Base-by-base conservation (phyloP, 2,888 invertebrate species). In the Holacanthella duospinosa region DNA sequence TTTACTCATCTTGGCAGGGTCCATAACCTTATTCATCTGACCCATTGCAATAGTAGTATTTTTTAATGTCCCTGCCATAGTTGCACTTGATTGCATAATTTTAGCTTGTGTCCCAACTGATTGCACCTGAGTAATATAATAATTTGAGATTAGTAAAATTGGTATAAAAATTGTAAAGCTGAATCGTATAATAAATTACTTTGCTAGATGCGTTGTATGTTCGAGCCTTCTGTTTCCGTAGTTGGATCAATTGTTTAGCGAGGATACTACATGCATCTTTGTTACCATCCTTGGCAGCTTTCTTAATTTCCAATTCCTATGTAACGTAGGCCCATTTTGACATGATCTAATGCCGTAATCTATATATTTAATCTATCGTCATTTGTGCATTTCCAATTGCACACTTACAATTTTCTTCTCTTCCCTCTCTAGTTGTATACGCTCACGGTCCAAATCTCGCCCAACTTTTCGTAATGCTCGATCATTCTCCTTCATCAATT, bases 41-140 rank as follows among this genome's bases (percentile, higher is more conserved):
- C 84, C 84, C 93, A 95, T 93, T 0, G 93, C 88, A 79, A 89
- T 87, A 1, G 92, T 86, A 0, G 93, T 90, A 21, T 9, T 48
- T 48, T 48, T 48, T n/a, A 57, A 16, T 0, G 92, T 91, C 64
- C 85, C 85, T 0, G 92, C 88, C 75, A 94, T 82, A 36, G 89
- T 90, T 68, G 87, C 83, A 77, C 92, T 93, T 0, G 93, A 89
- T 24, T 88, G 87, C 88, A 94, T 93, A 24, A 88, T 82, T 79
- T 92, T 93, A 74, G 91, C 88, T 73, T 92, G 90, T 60, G 86
- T 84, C 68, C 89, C 86, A 55, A 94, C 85, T n/a, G 84, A 81
- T 67, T 80, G 78, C 71, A 88, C 84, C 74, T 84, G 79, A 68
- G 83, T 61, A 9, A 43, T 55, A 28, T 36, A 66, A 27, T 4